Evolutionary conservation across 2,113 vertebrate genomes (phyloP).

Genomic region (Neolamprologus brichardi): DNA sequence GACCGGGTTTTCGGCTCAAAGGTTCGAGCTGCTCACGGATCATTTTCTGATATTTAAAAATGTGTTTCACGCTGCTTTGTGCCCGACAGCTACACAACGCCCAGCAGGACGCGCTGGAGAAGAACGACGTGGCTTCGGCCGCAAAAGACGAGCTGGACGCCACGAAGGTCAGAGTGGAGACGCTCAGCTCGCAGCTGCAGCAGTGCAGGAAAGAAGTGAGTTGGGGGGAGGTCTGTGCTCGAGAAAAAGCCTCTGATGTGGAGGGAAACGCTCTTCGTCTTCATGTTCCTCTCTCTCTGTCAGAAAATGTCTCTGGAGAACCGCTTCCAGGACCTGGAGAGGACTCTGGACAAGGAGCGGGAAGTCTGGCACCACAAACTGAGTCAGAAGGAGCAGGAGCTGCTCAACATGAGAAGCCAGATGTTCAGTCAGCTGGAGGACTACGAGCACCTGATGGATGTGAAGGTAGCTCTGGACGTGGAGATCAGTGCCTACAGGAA

Average conservation of each 20-base stretch:
- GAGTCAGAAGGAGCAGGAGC: slow-evolving; percentile 76
- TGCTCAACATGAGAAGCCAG: slow-evolving; percentile 55
- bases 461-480: slow-evolving; percentile 83
- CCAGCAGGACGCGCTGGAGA: slow-evolving; percentile 66
- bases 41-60: fast-evolving
- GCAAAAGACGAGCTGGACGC: slow-evolving; percentile 72
- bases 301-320: slow-evolving; percentile 73
- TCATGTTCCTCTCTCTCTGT: neutral
- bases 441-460: slow-evolving; percentile 77
- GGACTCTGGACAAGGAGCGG: slow-evolving; percentile 66
- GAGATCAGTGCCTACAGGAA: slow-evolving; percentile 83
- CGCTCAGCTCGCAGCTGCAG: slow-evolving; percentile 65
- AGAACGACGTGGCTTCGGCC: slow-evolving; percentile 53
- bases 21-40: slow-evolving; percentile 33
- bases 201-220: slow-evolving; percentile 72
- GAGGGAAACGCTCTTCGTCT: fast-evolving
- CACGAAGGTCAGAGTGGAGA: slow-evolving; percentile 63
- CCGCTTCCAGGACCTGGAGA: slow-evolving; percentile 69
- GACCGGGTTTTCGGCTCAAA: slow-evolving; percentile 71
- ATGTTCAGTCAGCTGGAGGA: slow-evolving; percentile 77
- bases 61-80: neutral
- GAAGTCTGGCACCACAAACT: slow-evolving; percentile 59
- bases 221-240: neutral
- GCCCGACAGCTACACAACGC: slow-evolving; percentile 75
- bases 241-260: neutral